Conservation (phyloP, 2,113 vertebrate genomes). For the Aldabrachelys gigantea region DNA sequence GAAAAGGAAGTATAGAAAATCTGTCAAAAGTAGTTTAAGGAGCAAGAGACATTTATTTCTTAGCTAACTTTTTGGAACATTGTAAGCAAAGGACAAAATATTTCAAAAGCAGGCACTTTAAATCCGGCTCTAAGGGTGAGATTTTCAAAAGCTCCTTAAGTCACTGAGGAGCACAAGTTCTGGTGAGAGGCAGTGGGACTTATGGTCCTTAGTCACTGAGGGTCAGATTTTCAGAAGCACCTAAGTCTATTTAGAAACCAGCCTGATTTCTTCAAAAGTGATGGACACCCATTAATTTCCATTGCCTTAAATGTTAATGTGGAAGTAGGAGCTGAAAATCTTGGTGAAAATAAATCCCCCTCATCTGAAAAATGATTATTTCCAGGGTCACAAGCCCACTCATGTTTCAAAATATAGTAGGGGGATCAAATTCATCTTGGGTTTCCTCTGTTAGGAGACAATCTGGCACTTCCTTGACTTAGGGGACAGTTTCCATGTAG, state of each 20-base stretch:
- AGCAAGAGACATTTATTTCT: background rate
- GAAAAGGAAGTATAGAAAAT: background rate
- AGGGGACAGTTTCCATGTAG: background rate
- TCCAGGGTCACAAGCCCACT: fast-evolving
- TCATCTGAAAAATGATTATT: background rate
- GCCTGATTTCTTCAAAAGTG: background rate
- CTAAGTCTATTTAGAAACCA: background rate
- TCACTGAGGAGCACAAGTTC: background rate
- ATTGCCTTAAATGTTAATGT: background rate
- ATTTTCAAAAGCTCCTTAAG: background rate
- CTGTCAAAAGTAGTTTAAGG: background rate
- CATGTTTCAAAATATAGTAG: background rate
- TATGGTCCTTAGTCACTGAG: background rate
- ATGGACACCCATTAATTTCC: background rate
- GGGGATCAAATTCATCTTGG: background rate
- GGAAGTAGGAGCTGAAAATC: background rate
- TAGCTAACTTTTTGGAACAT: background rate
- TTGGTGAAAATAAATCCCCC: background rate
- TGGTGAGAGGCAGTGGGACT: background rate
- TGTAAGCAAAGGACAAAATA: background rate
- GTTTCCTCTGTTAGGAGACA: background rate
- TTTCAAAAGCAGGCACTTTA: background rate
- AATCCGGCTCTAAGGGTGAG: background rate
- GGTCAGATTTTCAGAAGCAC: background rate
- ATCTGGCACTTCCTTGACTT: background rate